Conservation (phyloP, 1,140 invertebrate genomes). For the Olivierus martensii region DNA sequence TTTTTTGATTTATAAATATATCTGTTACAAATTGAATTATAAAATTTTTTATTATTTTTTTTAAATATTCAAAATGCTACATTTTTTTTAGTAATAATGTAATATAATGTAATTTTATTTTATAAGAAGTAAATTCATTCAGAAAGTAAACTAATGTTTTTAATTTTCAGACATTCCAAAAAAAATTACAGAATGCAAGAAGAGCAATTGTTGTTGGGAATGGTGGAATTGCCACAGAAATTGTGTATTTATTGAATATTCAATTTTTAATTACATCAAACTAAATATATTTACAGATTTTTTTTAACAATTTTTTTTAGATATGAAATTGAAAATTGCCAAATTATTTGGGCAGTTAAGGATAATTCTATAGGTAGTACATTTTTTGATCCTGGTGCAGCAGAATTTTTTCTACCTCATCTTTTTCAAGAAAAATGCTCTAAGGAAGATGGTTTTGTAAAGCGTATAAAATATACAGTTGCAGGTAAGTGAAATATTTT, state of each 20-base stretch:
- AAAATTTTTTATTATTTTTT: too few species aligned
- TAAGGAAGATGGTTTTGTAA: conserved; percentile 23
- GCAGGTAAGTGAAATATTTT: too few species aligned
- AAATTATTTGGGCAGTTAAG: conserved; percentile 87
- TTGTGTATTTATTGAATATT: conserved; percentile 40
- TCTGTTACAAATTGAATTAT: too few species aligned
- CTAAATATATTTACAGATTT: background rate
- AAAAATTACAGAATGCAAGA: conserved; percentile 47
- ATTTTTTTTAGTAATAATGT: too few species aligned
- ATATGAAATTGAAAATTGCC: conserved; percentile 65
- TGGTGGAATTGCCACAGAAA: conserved; percentile 93
- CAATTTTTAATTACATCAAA: background rate
- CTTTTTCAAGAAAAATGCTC: too few species aligned
- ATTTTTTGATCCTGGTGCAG: conserved; percentile 91
- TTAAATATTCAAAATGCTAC: too few species aligned
- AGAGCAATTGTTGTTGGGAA: conserved; percentile 81
- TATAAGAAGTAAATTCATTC: too few species aligned
- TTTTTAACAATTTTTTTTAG: conserved; percentile 22
- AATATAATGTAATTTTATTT: too few species aligned
- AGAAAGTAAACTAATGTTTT: background rate
- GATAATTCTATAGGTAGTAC: conserved; percentile 81
- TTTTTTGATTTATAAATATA: too few species aligned
- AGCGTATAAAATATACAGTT: conserved; percentile 34
- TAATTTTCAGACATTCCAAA: conserved; percentile 46
- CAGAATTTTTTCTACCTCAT: conserved; percentile 67